Base-by-base conservation (phyloP, 2,113 vertebrate species). In the Bombycilla garrulus region DNA sequence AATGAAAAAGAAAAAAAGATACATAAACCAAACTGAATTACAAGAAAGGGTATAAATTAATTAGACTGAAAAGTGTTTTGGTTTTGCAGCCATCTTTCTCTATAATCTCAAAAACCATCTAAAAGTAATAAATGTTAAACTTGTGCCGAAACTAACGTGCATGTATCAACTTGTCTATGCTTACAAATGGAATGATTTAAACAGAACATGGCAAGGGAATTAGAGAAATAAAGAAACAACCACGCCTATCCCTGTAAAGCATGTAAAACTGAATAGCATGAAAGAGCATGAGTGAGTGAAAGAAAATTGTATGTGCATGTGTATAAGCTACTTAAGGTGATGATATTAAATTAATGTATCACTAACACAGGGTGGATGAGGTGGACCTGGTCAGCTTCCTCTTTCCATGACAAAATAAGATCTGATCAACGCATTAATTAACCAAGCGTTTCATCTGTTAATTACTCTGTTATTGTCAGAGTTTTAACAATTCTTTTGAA, bases 361-460 rank as follows among this genome's bases (percentile, higher is more conserved):
- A 65, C 80, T 83, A 91, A 92, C 0, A 2, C 67, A 64, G 74
- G 47, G 64, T 62, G 90, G 82, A 71, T 92, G 82, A 88, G 47
- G 70, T 71, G 33, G 86, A 87, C 88, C 77, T 72, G 91, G 91
- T 95, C 95, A 93, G 66, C 72, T 94, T 94, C 95, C 91, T 94
- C 88, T 92, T 85, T 53, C 44, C 88, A 77, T 86, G 65, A 90
- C 64, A 93, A 81, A 94, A 35, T 79, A 67, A 86, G 24, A 90
- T 92, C 61, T 36, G 74, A 93, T 81, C 72, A 67, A 71, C 5
- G 0, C 56, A 88, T 31, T 84, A 72, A 81, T 78, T 97, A 93
- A 88, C 88, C 13, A 88, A 82, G 50, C 0, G 0, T 89, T 95
- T 96, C 56, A 83, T 86, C 86, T 92, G 25, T 50, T 96, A 96